These are phyloP conservation scores for Ciona savignyi DNA, from an alignment of 23 tunicate genomes.

Conservation along the genomic window DNA sequence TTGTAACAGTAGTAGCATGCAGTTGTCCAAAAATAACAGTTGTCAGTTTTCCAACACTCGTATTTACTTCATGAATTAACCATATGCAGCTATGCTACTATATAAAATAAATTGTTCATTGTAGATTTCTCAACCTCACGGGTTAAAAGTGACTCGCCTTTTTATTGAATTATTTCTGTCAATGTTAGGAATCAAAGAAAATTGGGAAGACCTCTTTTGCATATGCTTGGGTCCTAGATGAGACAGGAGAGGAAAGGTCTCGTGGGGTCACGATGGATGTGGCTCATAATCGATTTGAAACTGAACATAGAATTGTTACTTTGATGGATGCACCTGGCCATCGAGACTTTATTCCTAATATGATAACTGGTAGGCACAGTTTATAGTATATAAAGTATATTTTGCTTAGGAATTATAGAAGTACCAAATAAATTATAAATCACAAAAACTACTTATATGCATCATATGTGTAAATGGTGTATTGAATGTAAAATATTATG, in stretches of 20 bases:
- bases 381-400: not conserved
- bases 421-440: not conserved
- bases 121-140: no score
- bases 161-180: not conserved
- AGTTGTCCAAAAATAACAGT: no score
- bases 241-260: constrained; percentile 76
- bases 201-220: constrained; percentile 83
- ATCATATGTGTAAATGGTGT: not conserved
- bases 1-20: no score
- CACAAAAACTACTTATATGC: no score
- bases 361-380: constrained; percentile 67
- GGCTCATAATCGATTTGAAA: constrained; percentile 72
- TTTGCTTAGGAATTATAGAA: not conserved
- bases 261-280: constrained; percentile 95
- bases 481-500: not conserved
- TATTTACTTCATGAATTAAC: no score
- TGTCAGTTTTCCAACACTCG: no score
- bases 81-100: no score
- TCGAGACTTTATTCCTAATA: constrained; percentile 88
- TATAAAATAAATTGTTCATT: no score
- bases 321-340: constrained; percentile 98
- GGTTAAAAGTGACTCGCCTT: not conserved
- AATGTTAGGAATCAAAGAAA: constrained; percentile 56
- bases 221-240: constrained; percentile 93
- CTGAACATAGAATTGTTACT: constrained; percentile 46